Conservation (phyloP, 2,797 vertebrate species). For the Anguilla marmorata region DNA sequence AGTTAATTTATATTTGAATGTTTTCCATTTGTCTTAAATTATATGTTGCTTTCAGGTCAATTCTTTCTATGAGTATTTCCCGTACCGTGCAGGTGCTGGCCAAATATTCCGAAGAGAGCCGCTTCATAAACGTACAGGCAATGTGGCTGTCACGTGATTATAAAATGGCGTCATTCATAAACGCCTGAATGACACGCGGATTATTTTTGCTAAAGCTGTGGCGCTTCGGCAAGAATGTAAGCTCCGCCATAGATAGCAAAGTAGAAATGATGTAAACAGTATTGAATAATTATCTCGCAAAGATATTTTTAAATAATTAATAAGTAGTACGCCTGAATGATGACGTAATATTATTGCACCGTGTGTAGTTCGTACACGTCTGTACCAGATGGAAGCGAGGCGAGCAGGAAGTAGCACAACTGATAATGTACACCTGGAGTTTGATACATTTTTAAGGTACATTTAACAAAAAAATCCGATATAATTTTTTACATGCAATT, state of each 20-base stretch:
- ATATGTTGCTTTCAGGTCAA: no score
- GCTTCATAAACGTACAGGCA: background rate
- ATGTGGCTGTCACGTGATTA: background rate
- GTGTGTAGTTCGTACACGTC: constrained; percentile 31
- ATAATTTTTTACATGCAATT: background rate
- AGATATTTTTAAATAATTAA: background rate
- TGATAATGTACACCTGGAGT: constrained; percentile 39
- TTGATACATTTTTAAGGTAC: constrained; percentile 31
- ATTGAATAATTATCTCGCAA: background rate
- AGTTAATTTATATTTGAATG: no score
- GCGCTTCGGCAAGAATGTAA: background rate
- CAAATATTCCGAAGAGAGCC: background rate
- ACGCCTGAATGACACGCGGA: constrained; percentile 3
- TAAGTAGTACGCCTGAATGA: background rate
- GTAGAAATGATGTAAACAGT: no score
- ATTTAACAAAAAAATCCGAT: background rate
- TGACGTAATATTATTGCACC: background rate
- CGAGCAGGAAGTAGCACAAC: constrained; percentile 36
- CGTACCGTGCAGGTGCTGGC: background rate
- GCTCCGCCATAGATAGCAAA: background rate
- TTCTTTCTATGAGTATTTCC: no score
- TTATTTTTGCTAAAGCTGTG: background rate
- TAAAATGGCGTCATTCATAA: constrained; percentile 19
- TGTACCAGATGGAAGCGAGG: constrained; percentile 23
- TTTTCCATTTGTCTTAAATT: no score